A percentile compares a stretch with the other conserved stretches of the same genome.
phyloP scores from a whole-genome alignment of 1,140 invertebrate species.

The Calosoma granatense region DNA sequence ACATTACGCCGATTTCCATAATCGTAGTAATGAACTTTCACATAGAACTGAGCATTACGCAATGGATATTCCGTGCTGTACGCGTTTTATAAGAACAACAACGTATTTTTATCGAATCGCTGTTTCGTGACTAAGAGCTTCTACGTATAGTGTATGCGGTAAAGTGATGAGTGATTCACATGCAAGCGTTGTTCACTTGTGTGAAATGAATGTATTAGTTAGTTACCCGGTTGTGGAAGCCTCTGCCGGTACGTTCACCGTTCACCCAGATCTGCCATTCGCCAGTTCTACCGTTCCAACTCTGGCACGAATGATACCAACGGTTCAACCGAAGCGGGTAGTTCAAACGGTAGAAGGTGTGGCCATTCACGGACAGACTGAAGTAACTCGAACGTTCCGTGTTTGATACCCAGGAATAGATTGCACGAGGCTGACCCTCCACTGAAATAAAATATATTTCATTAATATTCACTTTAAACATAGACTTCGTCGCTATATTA shows the following conservation, averaged over 20 bases:
- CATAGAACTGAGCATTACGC: too few species aligned
- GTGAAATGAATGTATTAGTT: background rate
- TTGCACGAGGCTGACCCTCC: conserved; percentile 55
- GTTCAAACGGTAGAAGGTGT: conserved; percentile 70
- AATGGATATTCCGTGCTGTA: too few species aligned
- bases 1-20: too few species aligned
- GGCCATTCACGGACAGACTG: conserved; percentile 65
- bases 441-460: conserved; percentile 43
- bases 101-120: too few species aligned
- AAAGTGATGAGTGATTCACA: background rate
- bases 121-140: background rate
- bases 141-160: background rate
- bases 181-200: background rate
- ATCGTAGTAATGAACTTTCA: too few species aligned
- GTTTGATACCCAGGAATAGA: conserved; percentile 68
- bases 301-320: conserved; percentile 77
- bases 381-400: conserved; percentile 67
- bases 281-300: conserved; percentile 75
- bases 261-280: conserved; percentile 83
- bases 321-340: conserved; percentile 67
- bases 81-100: too few species aligned
- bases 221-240: conserved; percentile 72
- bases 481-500: too few species aligned
- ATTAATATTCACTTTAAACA: too few species aligned
- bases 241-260: conserved; percentile 66